Evolutionary conservation across 1,140 invertebrate species (phyloP), one percentile per base, ranked within the genome.

Genomic region (Sminthurinus signatus): DNA sequence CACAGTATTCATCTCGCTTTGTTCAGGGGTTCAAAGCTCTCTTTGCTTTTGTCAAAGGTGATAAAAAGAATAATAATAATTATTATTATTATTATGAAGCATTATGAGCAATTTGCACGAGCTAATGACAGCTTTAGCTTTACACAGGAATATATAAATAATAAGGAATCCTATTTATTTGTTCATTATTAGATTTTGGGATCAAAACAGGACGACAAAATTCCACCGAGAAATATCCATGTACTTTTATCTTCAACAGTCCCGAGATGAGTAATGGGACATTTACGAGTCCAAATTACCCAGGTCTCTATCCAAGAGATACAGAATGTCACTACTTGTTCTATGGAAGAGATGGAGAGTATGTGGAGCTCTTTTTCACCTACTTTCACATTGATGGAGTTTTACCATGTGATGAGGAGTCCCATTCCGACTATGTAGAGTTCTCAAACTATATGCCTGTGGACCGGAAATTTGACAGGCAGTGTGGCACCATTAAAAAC

Each of bases 271-370:
- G 80, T 64, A 88, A 85, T 73, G 93, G 93, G 10, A 87, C 87
- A 23, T 91, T 97, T 75, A 85, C 60, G 15, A 63, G 60, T 5
- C 92, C 93, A 0, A 97, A 97, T 78, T 94, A 89, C 74, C 93
- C 93, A 0, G 94, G 94, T 12, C 84, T 85, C 27, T 96, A 96
- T 79, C 91, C 93, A 0, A 80, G 91, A 63, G 86, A 94, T 75
- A 91, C 92, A 0, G 89, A 93, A 75, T 96, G 93, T 75, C 88
- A 95, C 79, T 97, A 95, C 76, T 90, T 92, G 75, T 96, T 97
- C 77, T 85, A 92, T 74, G 93, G 91, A 15, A 81, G 82, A 23
- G 79, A 80, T 52, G 85, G 85, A 58, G 90, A 96, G 74, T 85
- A 86, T 69, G 86, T 96, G 48, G 85, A 87, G 70, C 82, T 97